Percentiles rank a stretch among this genome's conserved stretches.
Conservation (phyloP, 1,140 invertebrate species). For the Drosophila aff. region DNA sequence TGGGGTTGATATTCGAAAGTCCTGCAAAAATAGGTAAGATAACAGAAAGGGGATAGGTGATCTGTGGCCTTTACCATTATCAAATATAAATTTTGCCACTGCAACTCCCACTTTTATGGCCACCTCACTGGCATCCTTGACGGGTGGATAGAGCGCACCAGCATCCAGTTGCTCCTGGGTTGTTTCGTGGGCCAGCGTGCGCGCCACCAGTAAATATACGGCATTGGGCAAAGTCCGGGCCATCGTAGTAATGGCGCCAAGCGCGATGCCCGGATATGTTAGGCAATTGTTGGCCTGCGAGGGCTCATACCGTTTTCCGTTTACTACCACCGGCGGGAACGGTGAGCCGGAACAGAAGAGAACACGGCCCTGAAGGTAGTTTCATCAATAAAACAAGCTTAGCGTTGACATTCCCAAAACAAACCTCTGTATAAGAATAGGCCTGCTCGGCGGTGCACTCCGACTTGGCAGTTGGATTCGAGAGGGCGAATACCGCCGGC, state of each 20-base stretch:
- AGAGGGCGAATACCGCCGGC: slow-evolving; percentile 95
- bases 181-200: slow-evolving; percentile 92
- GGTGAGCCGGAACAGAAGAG: slow-evolving; percentile 96
- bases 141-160: slow-evolving; percentile 96
- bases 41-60: neutral
- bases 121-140: slow-evolving; percentile 93
- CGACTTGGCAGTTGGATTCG: slow-evolving; percentile 97
- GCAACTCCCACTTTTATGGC: slow-evolving; percentile 94
- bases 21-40: neutral
- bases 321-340: slow-evolving; percentile 92
- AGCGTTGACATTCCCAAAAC: neutral
- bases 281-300: slow-evolving; percentile 99
- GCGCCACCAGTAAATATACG: slow-evolving; percentile 94
- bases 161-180: slow-evolving; percentile 91
- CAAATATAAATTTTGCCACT: slow-evolving; percentile 94
- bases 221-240: slow-evolving; percentile 94
- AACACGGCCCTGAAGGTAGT: slow-evolving; percentile 37
- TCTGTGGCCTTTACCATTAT: slow-evolving; percentile 54
- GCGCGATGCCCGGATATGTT: slow-evolving; percentile 96
- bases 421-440: slow-evolving; percentile 90
- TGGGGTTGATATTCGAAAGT: slow-evolving; percentile 15
- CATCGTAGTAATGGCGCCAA: slow-evolving; percentile 92
- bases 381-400: too few species aligned
- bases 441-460: slow-evolving; percentile 98
- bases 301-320: slow-evolving; percentile 91